These are phyloP conservation scores for Achatina immaculata DNA, from an alignment of 1,140 invertebrate species.

Conservation along the genomic window DNA sequence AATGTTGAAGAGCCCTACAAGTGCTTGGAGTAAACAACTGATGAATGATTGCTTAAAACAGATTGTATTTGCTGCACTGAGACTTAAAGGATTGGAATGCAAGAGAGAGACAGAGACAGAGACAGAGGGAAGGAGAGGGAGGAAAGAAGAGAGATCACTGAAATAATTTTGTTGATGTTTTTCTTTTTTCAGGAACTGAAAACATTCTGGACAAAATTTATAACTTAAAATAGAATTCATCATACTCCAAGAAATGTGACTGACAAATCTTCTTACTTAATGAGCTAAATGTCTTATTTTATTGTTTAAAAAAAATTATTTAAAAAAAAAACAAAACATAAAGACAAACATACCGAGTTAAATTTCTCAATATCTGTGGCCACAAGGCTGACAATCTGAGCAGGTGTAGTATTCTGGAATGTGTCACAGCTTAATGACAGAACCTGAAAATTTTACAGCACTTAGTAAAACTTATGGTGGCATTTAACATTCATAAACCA, in stretches of 20 bases:
- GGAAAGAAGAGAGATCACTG: too few species aligned
- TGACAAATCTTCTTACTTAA: background rate
- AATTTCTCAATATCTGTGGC: conserved; percentile 81
- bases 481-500: background rate
- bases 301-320: background rate
- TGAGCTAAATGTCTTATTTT: background rate
- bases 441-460: conserved; percentile 38
- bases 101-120: too few species aligned
- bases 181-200: too few species aligned
- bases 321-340: background rate
- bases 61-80: too few species aligned
- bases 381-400: conserved; percentile 90
- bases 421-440: conserved; percentile 73
- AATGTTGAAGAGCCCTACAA: too few species aligned
- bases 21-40: too few species aligned
- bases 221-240: background rate
- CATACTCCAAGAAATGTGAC: background rate
- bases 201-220: too few species aligned
- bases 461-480: too few species aligned
- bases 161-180: too few species aligned
- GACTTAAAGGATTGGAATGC: too few species aligned
- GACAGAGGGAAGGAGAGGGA: too few species aligned
- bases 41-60: too few species aligned
- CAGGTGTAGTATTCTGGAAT: conserved; percentile 81
- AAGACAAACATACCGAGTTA: conserved; percentile 57